Conservation (phyloP, 2,888 invertebrate species). For the Beris chalybata region DNA sequence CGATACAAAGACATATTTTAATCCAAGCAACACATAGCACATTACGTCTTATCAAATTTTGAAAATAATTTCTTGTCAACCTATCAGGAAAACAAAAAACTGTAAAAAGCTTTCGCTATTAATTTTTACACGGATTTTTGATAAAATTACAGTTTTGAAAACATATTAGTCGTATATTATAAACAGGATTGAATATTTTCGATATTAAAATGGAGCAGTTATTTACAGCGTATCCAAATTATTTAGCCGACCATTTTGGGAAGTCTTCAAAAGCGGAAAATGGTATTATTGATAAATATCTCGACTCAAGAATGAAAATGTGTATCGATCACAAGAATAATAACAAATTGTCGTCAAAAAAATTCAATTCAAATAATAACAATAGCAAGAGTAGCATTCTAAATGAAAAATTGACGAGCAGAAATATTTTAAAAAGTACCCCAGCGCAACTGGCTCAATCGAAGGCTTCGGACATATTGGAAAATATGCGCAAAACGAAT, state of each 20-base stretch:
- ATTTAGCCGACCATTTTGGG: constrained; percentile 11
- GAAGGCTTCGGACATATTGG: constrained; percentile 16
- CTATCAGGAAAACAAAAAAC: constrained; percentile 24
- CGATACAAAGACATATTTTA: too few relatives aligned
- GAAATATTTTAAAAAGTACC: background rate
- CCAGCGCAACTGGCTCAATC: constrained; percentile 4
- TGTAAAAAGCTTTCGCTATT: constrained; percentile 16
- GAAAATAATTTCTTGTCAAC: constrained; percentile 10
- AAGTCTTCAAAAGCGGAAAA: constrained; percentile 11
- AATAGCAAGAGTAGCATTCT: background rate
- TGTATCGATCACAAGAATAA: background rate
- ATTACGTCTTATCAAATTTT: background rate
- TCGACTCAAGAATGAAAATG: constrained; percentile 20
- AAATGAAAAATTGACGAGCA: background rate
- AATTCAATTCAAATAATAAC: too few relatives aligned
- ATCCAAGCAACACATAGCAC: too few relatives aligned
- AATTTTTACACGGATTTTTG: constrained; percentile 25
- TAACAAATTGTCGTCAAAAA: too few relatives aligned
- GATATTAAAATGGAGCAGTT: constrained; percentile 12
- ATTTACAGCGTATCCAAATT: constrained; percentile 25
- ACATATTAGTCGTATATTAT: constrained; percentile 17
- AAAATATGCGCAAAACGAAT: constrained; percentile 3
- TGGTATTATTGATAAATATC: constrained; percentile 23
- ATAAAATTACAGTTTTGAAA: constrained; percentile 26
- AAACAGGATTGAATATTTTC: background rate